These are phyloP conservation scores for Diabrotica undecimpunctata DNA, from an alignment of 1,140 invertebrate genomes.

Conservation along the genomic window DNA sequence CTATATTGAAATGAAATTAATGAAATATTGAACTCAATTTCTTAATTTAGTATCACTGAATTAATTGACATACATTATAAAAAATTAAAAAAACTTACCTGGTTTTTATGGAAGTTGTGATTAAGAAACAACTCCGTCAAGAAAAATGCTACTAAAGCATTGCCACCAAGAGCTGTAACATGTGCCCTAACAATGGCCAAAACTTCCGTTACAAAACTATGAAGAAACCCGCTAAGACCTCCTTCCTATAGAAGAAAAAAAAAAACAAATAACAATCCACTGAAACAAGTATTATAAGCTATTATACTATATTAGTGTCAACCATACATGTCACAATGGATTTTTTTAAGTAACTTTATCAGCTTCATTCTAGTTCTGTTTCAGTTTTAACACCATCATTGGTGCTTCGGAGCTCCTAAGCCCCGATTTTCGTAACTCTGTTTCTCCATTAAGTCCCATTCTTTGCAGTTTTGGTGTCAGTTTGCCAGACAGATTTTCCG, in stretches of 20 bases:
- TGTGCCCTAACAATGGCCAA: slow-evolving; percentile 89
- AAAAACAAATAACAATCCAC: slow-evolving; percentile 14
- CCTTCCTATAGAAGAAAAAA: slow-evolving; percentile 58
- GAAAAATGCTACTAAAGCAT: slow-evolving; percentile 91
- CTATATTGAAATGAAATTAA: no score
- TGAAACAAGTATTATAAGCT: not conserved
- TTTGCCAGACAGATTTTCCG: no score
- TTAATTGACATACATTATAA: not conserved
- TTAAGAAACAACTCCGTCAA: slow-evolving; percentile 86
- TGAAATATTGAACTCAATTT: no score
- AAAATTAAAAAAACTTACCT: slow-evolving; percentile 57
- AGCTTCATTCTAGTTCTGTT: no score
- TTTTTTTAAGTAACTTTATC: slow-evolving; percentile 9
- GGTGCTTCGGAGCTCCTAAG: no score
- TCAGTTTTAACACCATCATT: no score
- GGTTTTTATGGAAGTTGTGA: slow-evolving; percentile 93
- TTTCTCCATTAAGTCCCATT: no score
- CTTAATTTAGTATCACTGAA: no score
- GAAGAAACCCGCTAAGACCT: slow-evolving; percentile 88
- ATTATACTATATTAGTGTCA: no score
- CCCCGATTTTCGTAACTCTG: no score
- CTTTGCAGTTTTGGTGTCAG: no score
- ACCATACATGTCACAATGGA: no score
- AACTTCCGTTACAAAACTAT: slow-evolving; percentile 88
- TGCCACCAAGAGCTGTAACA: slow-evolving; percentile 89